Conservation (phyloP, 2,888 invertebrate genomes). For the Aproaerema taeniolella region DNA sequence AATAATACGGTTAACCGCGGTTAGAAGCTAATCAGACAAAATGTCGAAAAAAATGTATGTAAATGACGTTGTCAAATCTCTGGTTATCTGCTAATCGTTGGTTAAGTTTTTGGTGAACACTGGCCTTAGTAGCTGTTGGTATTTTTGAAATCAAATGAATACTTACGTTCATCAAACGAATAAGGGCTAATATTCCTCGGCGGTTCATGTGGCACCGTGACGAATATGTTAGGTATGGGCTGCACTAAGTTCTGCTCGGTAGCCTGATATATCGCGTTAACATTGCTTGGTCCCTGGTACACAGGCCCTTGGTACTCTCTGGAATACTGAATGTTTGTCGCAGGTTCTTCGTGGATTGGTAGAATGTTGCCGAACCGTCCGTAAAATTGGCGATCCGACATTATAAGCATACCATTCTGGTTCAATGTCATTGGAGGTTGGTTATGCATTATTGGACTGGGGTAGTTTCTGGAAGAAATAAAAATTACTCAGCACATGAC, state of each 20-base stretch:
- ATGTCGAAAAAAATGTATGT: too few species aligned
- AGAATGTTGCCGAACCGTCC: slow-evolving; percentile 25
- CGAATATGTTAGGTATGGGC: slow-evolving; percentile 28
- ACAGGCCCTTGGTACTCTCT: slow-evolving; percentile 23
- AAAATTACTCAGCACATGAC: too few species aligned
- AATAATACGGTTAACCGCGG: too few species aligned
- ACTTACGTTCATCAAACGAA: slow-evolving; percentile 35
- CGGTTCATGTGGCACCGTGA: slow-evolving; percentile 28
- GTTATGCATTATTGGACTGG: slow-evolving; percentile 26
- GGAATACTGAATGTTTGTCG: slow-evolving; percentile 25
- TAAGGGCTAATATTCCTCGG: slow-evolving; percentile 31
- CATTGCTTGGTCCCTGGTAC: slow-evolving; percentile 20
- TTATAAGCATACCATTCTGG: slow-evolving; percentile 33
- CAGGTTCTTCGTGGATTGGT: slow-evolving; percentile 26
- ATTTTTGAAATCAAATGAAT: too few species aligned
- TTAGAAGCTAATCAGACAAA: too few species aligned
- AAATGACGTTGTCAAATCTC: too few species aligned
- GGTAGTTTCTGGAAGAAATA: slow-evolving; percentile 27
- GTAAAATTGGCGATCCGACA: slow-evolving; percentile 33
- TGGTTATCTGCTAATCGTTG: too few species aligned
- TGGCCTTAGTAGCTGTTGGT: too few species aligned
- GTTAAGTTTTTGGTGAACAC: too few species aligned
- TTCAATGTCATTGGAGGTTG: slow-evolving; percentile 24
- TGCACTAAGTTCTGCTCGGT: slow-evolving; percentile 21
- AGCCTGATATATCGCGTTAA: slow-evolving; percentile 20